A percentile compares a stretch with the other conserved stretches of the same genome.
Evolutionary conservation across 2,888 invertebrate species (phyloP).

Genomic region (Bedellia somnulentella): DNA sequence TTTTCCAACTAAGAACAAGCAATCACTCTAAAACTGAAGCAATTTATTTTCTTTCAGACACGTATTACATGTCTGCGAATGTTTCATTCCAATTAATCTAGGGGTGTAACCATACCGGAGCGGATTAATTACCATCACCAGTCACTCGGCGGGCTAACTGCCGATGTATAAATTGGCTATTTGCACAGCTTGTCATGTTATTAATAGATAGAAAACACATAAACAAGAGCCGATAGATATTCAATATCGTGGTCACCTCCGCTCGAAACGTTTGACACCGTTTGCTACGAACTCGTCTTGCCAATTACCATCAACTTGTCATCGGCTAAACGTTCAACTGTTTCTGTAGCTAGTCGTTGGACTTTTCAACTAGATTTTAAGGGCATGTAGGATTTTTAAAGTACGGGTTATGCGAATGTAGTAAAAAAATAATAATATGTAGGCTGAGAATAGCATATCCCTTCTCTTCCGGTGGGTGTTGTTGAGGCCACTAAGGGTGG

Average conservation of each 20-base stretch:
- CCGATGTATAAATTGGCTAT: constrained; percentile 22
- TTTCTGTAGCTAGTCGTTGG: background rate
- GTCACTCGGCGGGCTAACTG: constrained; percentile 5
- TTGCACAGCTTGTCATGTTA: constrained; percentile 17
- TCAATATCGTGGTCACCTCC: constrained; percentile 2
- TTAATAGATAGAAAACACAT: constrained; percentile 14
- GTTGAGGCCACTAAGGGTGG: too few relatives aligned
- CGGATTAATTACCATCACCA: constrained; percentile 16
- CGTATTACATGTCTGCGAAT: too few relatives aligned
- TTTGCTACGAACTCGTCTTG: background rate
- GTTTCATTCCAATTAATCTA: constrained; percentile 17
- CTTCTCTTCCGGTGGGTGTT: too few relatives aligned
- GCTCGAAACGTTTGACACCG: background rate
- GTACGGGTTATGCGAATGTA: too few relatives aligned
- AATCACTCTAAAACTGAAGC: too few relatives aligned
- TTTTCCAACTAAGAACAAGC: too few relatives aligned
- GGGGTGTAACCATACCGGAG: constrained; percentile 15
- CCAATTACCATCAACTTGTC: background rate
- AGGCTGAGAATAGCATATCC: too few relatives aligned
- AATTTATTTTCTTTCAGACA: too few relatives aligned
- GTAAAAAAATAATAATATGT: too few relatives aligned
- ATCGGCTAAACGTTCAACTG: too few relatives aligned
- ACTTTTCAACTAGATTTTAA: too few relatives aligned
- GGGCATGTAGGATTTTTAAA: too few relatives aligned
- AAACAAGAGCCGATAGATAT: constrained; percentile 3